These are phyloP conservation scores for Halcyon senegalensis DNA, from an alignment of 2,113 vertebrate genomes.

Conservation along the genomic window DNA sequence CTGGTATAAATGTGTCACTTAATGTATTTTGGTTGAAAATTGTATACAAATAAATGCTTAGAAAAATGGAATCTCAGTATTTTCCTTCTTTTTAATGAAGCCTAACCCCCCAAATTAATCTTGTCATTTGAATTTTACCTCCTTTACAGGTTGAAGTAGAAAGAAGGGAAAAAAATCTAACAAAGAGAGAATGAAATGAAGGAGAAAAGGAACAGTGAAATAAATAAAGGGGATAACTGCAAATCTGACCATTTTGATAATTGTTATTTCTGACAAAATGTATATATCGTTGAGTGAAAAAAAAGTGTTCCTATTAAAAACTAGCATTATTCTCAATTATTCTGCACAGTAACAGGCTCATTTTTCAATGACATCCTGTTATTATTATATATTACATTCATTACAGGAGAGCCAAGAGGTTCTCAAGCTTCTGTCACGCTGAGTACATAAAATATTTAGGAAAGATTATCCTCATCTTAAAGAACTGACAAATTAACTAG, in stretches of 20 bases:
- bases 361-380: constrained; percentile 60
- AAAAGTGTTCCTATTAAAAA: background rate
- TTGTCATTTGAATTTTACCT: background rate
- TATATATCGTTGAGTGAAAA: background rate
- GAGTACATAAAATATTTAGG: constrained; percentile 43
- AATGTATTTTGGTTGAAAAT: background rate
- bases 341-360: background rate
- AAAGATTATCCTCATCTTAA: constrained; percentile 32
- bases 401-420: constrained; percentile 31
- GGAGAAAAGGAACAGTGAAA: background rate
- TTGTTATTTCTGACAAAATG: background rate
- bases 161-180: background rate
- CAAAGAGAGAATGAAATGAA: background rate
- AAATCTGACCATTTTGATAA: background rate
- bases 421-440: constrained; percentile 26
- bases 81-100: background rate
- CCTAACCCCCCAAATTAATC: background rate
- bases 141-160: background rate
- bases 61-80: background rate
- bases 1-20: background rate
- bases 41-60: background rate
- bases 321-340: constrained; percentile 56
- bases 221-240: background rate
- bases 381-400: constrained; percentile 57
- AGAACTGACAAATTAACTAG: constrained; percentile 22